These are phyloP conservation scores for Ascidia mentula DNA, from an alignment of 23 tunicate species.

Conservation along the genomic window DNA sequence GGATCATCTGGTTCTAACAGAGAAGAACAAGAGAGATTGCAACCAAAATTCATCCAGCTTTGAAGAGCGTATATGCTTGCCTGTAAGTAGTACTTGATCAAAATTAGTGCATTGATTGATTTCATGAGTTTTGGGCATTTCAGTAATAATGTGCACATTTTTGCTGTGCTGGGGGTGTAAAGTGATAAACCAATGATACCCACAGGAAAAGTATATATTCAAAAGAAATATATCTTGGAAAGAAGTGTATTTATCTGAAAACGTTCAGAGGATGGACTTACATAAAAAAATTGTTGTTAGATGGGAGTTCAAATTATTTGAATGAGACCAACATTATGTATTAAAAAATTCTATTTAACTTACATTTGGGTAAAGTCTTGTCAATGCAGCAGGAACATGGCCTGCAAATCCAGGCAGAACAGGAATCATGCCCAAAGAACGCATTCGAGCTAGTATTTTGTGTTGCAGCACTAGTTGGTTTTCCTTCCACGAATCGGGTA, in stretches of 20 bases:
- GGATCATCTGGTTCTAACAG: slow-evolving; percentile 89
- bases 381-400: slow-evolving; percentile 69
- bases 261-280: too few relatives aligned
- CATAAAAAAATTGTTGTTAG: too few relatives aligned
- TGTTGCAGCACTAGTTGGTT: slow-evolving; percentile 76
- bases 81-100: slow-evolving; percentile 17
- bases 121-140: too few relatives aligned
- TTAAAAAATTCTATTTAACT: too few relatives aligned
- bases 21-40: slow-evolving; percentile 80
- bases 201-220: too few relatives aligned
- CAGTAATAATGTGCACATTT: too few relatives aligned
- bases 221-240: too few relatives aligned
- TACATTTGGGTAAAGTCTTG: slow-evolving; percentile 55
- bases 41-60: slow-evolving; percentile 78
- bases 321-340: too few relatives aligned
- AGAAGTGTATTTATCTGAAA: too few relatives aligned
- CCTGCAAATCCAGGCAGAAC: slow-evolving; percentile 98
- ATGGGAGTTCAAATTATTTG: too few relatives aligned
- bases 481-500: slow-evolving; percentile 76
- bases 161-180: too few relatives aligned
- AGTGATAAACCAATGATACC: too few relatives aligned
- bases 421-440: slow-evolving; percentile 92
- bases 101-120: background rate
- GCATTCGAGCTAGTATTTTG: slow-evolving; percentile 82
- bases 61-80: slow-evolving; percentile 23